phyloP scores from a whole-genome alignment of 2,797 vertebrate genomes.

The Peromyscus melanophrys region DNA sequence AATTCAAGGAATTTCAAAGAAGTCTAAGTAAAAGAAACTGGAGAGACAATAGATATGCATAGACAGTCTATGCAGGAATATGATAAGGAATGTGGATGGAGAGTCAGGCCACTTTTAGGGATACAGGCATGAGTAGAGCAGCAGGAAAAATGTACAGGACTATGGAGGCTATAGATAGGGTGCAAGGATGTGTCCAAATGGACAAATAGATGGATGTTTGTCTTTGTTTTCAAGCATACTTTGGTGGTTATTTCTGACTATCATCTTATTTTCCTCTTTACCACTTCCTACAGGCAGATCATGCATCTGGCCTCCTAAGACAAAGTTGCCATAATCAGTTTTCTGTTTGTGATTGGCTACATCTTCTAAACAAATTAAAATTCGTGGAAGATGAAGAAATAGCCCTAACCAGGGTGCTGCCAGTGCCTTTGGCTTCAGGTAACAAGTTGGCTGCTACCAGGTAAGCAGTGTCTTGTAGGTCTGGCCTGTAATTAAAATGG shows the following conservation, averaged over 20 bases:
- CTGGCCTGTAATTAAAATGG: neutral
- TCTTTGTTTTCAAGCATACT: neutral
- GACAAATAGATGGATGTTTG: neutral
- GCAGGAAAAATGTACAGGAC: neutral
- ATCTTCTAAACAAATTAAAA: conserved; percentile 15
- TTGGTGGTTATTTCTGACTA: neutral
- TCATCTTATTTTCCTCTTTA: neutral
- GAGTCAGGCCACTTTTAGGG: neutral
- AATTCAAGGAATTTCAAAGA: neutral
- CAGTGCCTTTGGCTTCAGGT: neutral
- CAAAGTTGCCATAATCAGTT: neutral
- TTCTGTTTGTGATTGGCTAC: conserved; percentile 42
- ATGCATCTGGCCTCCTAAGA: neutral
- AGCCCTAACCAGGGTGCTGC: neutral
- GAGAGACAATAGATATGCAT: neutral
- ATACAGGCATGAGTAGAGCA: neutral
- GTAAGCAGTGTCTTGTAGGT: neutral
- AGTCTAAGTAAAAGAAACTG: neutral
- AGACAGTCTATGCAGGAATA: neutral
- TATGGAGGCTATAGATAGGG: neutral
- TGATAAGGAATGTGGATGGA: neutral
- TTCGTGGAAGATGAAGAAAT: conserved; percentile 19
- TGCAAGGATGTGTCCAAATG: neutral
- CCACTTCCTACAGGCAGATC: neutral
- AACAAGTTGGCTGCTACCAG: neutral